phyloP scores from a whole-genome alignment of 2,888 invertebrate genomes.

The Catocala fraxini region DNA sequence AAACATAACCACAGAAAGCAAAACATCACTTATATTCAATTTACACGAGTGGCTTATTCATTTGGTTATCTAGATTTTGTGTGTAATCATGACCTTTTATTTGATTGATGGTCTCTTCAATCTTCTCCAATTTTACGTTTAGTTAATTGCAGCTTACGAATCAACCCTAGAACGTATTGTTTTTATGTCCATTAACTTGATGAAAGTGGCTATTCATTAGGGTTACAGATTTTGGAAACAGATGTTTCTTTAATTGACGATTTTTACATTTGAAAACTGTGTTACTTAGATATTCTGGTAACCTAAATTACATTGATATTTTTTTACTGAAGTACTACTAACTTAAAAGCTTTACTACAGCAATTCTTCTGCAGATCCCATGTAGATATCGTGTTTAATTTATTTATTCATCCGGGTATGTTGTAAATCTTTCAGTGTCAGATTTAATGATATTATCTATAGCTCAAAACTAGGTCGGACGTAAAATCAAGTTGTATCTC shows the following conservation, averaged over 20 bases:
- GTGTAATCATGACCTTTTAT: constrained; percentile 80
- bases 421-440: too few relatives aligned
- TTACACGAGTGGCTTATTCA: constrained; percentile 81
- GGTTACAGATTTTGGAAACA: constrained; percentile 8
- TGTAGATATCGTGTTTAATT: too few relatives aligned
- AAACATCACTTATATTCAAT: constrained; percentile 79
- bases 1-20: constrained; percentile 55
- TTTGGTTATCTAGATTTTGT: constrained; percentile 82
- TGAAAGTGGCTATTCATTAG: constrained; percentile 41
- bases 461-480: constrained; percentile 11
- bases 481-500: constrained; percentile 11
- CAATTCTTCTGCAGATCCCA: too few relatives aligned
- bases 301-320: too few relatives aligned
- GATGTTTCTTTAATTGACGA: not conserved
- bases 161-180: constrained; percentile 57
- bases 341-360: too few relatives aligned
- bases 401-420: too few relatives aligned
- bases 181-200: constrained; percentile 67
- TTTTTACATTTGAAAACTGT: not conserved
- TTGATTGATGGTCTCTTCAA: constrained; percentile 80
- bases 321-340: too few relatives aligned
- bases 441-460: not conserved
- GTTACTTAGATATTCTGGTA: not conserved
- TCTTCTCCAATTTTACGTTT: constrained; percentile 74
- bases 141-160: constrained; percentile 69